Percentiles rank a stretch among this genome's conserved stretches.
Conservation (phyloP, 2,888 invertebrate genomes). For the Apodemia duryi region DNA sequence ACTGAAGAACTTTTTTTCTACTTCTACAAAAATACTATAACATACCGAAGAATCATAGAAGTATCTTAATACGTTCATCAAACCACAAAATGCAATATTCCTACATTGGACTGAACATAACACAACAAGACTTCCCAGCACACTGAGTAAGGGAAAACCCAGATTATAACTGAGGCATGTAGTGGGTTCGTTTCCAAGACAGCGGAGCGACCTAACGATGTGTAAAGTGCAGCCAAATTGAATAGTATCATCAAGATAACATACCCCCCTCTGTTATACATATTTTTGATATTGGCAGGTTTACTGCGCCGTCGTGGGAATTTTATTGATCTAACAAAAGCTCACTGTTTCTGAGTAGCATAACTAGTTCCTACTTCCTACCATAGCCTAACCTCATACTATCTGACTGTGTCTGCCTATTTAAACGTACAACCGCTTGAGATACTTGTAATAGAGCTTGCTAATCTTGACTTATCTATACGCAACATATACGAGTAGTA, state of each 20-base stretch:
- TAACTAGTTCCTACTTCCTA: slow-evolving; percentile 44
- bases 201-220: slow-evolving; percentile 38
- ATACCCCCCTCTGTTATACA: slow-evolving; percentile 32
- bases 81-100: slow-evolving; percentile 33
- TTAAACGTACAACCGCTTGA: neutral
- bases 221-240: slow-evolving; percentile 43
- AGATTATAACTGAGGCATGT: slow-evolving; percentile 45
- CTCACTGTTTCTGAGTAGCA: slow-evolving; percentile 27
- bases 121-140: slow-evolving; percentile 16
- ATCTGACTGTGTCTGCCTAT: neutral
- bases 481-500: too few relatives aligned
- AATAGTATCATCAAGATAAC: slow-evolving; percentile 38
- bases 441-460: neutral
- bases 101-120: slow-evolving; percentile 19
- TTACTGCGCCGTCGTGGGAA: slow-evolving; percentile 65
- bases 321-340: slow-evolving; percentile 62
- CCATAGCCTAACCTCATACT: slow-evolving; percentile 37
- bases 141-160: slow-evolving; percentile 29
- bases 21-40: slow-evolving; percentile 26
- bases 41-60: slow-evolving; percentile 71
- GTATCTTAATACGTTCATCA: slow-evolving; percentile 64
- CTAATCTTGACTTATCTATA: neutral
- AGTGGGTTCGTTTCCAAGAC: slow-evolving; percentile 51
- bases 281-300: slow-evolving; percentile 46
- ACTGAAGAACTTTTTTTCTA: too few relatives aligned